Percentiles rank a stretch among this genome's conserved stretches.
These are phyloP conservation scores for Parthenolecanium corni DNA, from an alignment of 2,888 invertebrate genomes.

Conservation along the genomic window DNA sequence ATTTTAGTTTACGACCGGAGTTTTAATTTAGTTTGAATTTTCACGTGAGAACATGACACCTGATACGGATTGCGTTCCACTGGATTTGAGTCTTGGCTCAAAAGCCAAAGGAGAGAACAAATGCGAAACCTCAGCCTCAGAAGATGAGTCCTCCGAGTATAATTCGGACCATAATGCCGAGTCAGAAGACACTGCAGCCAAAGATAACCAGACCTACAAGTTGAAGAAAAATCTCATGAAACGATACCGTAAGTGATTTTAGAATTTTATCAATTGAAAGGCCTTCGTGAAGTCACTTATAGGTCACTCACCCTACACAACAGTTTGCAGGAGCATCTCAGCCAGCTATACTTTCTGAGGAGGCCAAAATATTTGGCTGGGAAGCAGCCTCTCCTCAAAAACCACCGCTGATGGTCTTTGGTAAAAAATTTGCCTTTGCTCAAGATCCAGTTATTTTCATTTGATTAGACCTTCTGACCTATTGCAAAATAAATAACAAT, in stretches of 20 bases:
- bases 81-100: slow-evolving; percentile 53
- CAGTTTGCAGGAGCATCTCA: too few relatives aligned
- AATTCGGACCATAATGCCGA: slow-evolving; percentile 33
- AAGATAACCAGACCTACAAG: slow-evolving; percentile 36
- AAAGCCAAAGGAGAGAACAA: slow-evolving; percentile 1
- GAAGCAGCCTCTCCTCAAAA: too few relatives aligned
- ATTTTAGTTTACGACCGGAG: too few relatives aligned
- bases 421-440: too few relatives aligned
- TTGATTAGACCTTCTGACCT: too few relatives aligned
- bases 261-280: not conserved
- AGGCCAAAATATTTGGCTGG: too few relatives aligned
- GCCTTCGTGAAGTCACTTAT: too few relatives aligned
- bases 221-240: slow-evolving; percentile 85
- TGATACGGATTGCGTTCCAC: slow-evolving; percentile 46
- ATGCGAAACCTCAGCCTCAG: slow-evolving; percentile 17
- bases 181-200: not conserved
- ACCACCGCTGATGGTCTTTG: too few relatives aligned
- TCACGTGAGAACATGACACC: slow-evolving; percentile 37
- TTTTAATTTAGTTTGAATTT: too few relatives aligned
- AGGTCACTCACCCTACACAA: not conserved
- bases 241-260: slow-evolving; percentile 73
- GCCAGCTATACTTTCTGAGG: too few relatives aligned
- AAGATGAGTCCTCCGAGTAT: slow-evolving; percentile 35
- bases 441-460: too few relatives aligned
- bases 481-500: too few relatives aligned